These are phyloP conservation scores for Spea multiplicata DNA, from an alignment of 2,113 vertebrate genomes.

Conservation along the genomic window DNA sequence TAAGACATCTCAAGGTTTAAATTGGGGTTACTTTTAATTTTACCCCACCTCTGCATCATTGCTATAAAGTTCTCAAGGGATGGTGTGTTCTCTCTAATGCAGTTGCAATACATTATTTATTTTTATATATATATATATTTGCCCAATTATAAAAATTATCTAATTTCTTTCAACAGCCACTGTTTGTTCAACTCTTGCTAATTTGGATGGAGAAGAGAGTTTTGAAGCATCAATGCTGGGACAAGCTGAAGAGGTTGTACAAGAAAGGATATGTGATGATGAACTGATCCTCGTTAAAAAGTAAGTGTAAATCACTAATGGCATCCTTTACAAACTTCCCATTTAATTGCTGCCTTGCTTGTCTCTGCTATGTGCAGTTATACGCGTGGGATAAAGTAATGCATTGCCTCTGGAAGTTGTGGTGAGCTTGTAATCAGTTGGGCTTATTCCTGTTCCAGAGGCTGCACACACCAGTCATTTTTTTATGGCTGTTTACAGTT, in stretches of 20 bases:
- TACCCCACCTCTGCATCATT: no score
- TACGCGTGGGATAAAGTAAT: slow-evolving; percentile 68
- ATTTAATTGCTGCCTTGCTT: slow-evolving; percentile 66
- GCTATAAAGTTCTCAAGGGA: no score
- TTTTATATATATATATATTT: no score
- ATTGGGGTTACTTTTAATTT: no score
- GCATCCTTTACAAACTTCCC: slow-evolving; percentile 49
- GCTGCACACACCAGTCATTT: neutral
- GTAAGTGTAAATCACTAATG: slow-evolving; percentile 64
- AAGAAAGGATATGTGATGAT: slow-evolving; percentile 92
- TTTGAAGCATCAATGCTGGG: slow-evolving; percentile 90
- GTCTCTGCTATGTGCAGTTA: slow-evolving; percentile 64
- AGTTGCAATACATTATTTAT: no score
- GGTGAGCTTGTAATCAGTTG: neutral
- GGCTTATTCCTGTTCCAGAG: neutral
- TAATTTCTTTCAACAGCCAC: slow-evolving; percentile 70
- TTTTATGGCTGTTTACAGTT: no score
- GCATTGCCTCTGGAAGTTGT: neutral
- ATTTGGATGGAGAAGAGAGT: slow-evolving; percentile 95
- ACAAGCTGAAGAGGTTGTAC: slow-evolving; percentile 93
- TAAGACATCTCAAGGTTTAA: no score
- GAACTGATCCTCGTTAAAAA: slow-evolving; percentile 95
- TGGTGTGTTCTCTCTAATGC: no score
- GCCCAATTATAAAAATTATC: neutral
- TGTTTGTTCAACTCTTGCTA: slow-evolving; percentile 86